phyloP scores from a whole-genome alignment of 2,797 vertebrate genomes.

The Borostomias antarcticus region DNA sequence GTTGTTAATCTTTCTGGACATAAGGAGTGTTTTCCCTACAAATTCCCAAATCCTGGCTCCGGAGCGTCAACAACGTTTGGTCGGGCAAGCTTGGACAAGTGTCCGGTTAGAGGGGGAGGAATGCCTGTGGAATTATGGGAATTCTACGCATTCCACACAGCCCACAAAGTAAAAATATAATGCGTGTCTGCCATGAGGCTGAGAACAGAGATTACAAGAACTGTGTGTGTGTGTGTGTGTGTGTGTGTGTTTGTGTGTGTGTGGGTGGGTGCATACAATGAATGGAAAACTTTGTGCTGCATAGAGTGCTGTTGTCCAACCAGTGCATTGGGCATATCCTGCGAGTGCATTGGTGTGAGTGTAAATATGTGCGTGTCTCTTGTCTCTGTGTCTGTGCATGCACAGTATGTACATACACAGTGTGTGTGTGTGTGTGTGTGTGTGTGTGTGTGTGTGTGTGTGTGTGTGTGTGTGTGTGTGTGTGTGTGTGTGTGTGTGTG shows the following conservation, averaged over 20 bases:
- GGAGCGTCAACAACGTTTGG: slow-evolving; percentile 64
- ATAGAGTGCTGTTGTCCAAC: background rate
- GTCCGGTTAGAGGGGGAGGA: slow-evolving; percentile 59
- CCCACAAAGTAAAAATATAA: slow-evolving; percentile 51
- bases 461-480: background rate
- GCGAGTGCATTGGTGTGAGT: too few relatives aligned
- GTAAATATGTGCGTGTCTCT: too few relatives aligned
- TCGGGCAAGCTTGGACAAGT: slow-evolving; percentile 74
- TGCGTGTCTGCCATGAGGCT: slow-evolving; percentile 14
- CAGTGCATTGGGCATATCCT: background rate
- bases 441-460: background rate
- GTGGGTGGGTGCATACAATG: background rate
- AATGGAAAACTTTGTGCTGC: background rate
- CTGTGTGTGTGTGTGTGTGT: background rate
- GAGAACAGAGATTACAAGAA: background rate
- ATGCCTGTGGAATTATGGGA: slow-evolving; percentile 66
- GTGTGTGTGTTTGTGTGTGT: slow-evolving; percentile 1
- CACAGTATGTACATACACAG: too few relatives aligned
- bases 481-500: background rate
- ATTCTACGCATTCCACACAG: slow-evolving; percentile 67
- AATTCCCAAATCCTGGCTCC: slow-evolving; percentile 60
- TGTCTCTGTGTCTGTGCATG: too few relatives aligned
- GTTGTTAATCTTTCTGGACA: slow-evolving; percentile 59
- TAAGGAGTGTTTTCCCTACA: slow-evolving; percentile 54
- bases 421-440: background rate